Evolutionary conservation across 2,888 invertebrate genomes (phyloP).

Genomic region (Lordiphosa andalusiaca): DNA sequence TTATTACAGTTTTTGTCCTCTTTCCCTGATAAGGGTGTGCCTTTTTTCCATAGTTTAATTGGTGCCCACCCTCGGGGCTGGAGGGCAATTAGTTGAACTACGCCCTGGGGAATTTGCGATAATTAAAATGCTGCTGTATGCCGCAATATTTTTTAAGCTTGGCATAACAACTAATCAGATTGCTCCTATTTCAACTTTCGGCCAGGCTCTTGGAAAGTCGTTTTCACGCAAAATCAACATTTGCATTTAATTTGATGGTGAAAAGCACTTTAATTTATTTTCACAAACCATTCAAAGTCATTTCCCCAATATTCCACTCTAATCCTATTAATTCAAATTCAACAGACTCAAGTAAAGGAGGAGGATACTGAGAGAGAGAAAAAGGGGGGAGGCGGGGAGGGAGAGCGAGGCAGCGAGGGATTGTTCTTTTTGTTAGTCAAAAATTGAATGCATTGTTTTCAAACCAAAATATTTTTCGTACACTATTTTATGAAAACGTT

Average conservation of each 20-base stretch:
- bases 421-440: constrained; percentile 57
- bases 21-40: constrained; percentile 9
- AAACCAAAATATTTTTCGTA: constrained; percentile 59
- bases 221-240: constrained; percentile 56
- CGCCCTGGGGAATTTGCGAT: constrained; percentile 65
- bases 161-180: constrained; percentile 64
- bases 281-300: constrained; percentile 53
- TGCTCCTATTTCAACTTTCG: constrained; percentile 62
- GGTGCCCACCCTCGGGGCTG: constrained; percentile 49
- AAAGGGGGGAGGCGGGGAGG: neutral
- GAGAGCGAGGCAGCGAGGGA: neutral
- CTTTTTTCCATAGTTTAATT: constrained; percentile 63
- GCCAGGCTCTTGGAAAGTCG: constrained; percentile 29
- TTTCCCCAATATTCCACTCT: constrained; percentile 48
- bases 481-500: constrained; percentile 49
- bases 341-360: constrained; percentile 37
- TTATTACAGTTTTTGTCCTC: constrained; percentile 24
- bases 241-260: constrained; percentile 72
- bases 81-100: constrained; percentile 68
- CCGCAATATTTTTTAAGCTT: constrained; percentile 68
- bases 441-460: constrained; percentile 65
- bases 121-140: constrained; percentile 69
- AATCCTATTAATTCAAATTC: constrained; percentile 72
- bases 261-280: constrained; percentile 73
- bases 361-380: no score